Conservation (phyloP, 2,888 invertebrate species). For the Rhodophaea formosa region DNA sequence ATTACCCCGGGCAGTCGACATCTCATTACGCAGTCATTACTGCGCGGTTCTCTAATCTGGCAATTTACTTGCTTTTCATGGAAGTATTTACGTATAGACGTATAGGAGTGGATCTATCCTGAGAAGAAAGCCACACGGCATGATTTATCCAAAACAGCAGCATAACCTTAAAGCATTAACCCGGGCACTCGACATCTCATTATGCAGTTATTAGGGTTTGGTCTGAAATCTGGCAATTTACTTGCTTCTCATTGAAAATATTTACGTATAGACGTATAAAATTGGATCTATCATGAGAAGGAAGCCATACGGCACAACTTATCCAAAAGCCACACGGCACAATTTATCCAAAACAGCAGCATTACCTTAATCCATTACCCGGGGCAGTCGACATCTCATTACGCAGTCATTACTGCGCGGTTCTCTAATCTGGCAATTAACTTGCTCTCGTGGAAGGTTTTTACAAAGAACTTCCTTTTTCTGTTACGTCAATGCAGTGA, state of each 20-base stretch:
- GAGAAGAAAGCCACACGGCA: too few relatives aligned
- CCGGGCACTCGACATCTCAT: conserved; percentile 18
- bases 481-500: conserved; percentile 6
- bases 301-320: too few relatives aligned
- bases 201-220: conserved; percentile 38
- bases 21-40: conserved; percentile 35
- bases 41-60: conserved; percentile 34
- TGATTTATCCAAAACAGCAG: conserved; percentile 4
- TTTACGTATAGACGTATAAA: too few relatives aligned
- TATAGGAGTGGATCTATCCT: too few relatives aligned
- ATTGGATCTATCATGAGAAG: too few relatives aligned
- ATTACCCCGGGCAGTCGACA: conserved; percentile 17
- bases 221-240: conserved; percentile 46
- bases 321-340: too few relatives aligned
- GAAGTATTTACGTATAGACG: conserved; percentile 19
- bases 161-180: conserved; percentile 15
- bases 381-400: conserved; percentile 19
- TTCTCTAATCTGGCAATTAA: conserved; percentile 42
- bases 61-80: conserved; percentile 10
- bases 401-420: conserved; percentile 39
- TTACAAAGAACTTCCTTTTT: conserved; percentile 15
- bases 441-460: conserved; percentile 16
- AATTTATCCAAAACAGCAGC: conserved; percentile 8
- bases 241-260: conserved; percentile 23
- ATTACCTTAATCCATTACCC: conserved; percentile 16